A percentile compares a stretch with the other conserved stretches of the same genome.
These are phyloP conservation scores for Blastobasis lacticolella DNA, from an alignment of 2,888 invertebrate genomes.

Conservation along the genomic window DNA sequence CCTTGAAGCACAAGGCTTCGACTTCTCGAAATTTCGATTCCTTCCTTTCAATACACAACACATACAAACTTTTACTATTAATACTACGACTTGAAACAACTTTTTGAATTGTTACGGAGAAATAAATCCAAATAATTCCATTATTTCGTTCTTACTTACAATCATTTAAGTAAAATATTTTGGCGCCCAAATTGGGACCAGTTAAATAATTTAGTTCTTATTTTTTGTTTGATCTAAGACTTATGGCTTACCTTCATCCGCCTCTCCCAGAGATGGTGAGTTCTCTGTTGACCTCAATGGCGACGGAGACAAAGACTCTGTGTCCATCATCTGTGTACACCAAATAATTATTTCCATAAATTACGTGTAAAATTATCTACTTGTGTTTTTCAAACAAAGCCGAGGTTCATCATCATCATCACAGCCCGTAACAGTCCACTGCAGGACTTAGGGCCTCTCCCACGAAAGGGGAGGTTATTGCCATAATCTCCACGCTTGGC, in stretches of 20 bases:
- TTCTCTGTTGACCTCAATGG: slow-evolving; percentile 55
- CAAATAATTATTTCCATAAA: neutral
- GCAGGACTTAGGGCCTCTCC: too few species aligned
- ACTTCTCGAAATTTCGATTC: too few species aligned
- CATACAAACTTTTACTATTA: too few species aligned
- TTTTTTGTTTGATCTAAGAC: neutral
- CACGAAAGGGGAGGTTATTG: too few species aligned
- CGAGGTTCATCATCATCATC: neutral
- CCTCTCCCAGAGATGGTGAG: slow-evolving; percentile 63
- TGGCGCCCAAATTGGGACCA: neutral
- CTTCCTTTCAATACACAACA: too few species aligned
- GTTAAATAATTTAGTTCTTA: neutral
- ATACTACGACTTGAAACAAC: too few species aligned
- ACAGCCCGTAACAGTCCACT: too few species aligned
- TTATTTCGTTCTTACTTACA: too few species aligned
- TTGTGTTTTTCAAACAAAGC: neutral
- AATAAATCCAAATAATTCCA: too few species aligned
- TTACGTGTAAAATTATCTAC: neutral
- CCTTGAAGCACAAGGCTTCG: too few species aligned
- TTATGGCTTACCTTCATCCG: slow-evolving; percentile 51
- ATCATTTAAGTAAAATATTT: neutral
- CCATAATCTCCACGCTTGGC: too few species aligned
- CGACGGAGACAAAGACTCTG: slow-evolving; percentile 59
- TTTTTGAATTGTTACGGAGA: too few species aligned
- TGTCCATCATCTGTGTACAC: slow-evolving; percentile 38